These are phyloP conservation scores for Nasonia vitripennis DNA, from an alignment of 1,140 invertebrate species.

Conservation along the genomic window DNA sequence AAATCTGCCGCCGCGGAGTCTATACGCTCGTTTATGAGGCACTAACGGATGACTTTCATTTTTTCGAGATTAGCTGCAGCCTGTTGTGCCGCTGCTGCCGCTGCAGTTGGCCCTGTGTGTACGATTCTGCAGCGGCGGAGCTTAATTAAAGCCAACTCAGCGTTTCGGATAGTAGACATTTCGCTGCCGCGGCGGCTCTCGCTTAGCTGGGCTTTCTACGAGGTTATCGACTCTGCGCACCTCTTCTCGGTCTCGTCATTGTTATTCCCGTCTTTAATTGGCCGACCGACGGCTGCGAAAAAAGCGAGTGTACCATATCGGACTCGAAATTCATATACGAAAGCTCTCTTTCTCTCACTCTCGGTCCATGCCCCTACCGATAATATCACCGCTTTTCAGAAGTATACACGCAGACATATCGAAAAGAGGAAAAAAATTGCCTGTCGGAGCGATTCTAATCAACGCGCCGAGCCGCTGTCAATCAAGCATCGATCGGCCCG, in stretches of 20 bases:
- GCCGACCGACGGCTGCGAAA: background rate
- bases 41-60: slow-evolving; percentile 22
- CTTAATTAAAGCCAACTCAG: slow-evolving; percentile 24
- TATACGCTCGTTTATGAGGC: background rate
- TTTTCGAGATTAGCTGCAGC: slow-evolving; percentile 16
- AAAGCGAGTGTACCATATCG: background rate
- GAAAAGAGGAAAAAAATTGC: slow-evolving; percentile 14
- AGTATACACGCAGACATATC: background rate
- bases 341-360: background rate
- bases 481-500: background rate
- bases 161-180: background rate
- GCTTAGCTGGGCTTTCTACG: background rate
- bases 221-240: background rate
- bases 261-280: background rate
- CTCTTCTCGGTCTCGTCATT: background rate
- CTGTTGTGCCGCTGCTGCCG: background rate
- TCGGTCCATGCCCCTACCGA: background rate
- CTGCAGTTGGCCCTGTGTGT: too few species aligned
- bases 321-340: slow-evolving; percentile 1
- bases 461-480: slow-evolving; percentile 14
- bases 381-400: background rate
- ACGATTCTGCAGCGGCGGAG: background rate
- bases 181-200: background rate
- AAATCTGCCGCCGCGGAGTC: background rate
- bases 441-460: slow-evolving; percentile 17